Conservation (phyloP, 2,797 vertebrate species). For the Synanceia verrucosa region DNA sequence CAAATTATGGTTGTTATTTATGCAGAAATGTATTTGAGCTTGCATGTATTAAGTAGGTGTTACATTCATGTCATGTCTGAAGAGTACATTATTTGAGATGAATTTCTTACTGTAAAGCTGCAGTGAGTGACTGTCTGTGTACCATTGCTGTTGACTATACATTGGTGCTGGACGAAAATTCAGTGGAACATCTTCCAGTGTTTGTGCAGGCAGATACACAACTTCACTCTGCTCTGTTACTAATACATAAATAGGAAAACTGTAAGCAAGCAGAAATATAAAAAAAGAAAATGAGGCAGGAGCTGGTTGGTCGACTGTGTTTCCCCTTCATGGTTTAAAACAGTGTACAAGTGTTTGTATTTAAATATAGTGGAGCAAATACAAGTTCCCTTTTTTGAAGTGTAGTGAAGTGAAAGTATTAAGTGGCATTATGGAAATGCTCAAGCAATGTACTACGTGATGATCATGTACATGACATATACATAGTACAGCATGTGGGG, state of each 20-base stretch:
- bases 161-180: not conserved
- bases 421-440: not conserved
- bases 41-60: not conserved
- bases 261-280: not conserved
- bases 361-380: not conserved
- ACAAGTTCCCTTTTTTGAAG: not conserved
- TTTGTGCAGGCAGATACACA: conserved; percentile 21
- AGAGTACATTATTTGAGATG: not conserved
- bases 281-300: not conserved
- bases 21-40: not conserved
- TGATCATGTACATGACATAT: not conserved
- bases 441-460: not conserved
- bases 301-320: not conserved
- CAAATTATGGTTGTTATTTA: conserved; percentile 1
- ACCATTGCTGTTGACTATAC: not conserved
- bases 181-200: not conserved
- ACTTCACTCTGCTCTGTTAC: not conserved
- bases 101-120: not conserved
- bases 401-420: not conserved
- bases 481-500: not conserved
- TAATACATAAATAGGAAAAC: not conserved
- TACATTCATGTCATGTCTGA: not conserved
- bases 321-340: not conserved
- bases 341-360: not conserved
- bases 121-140: conserved; percentile 1